Evolutionary conservation across 1,140 invertebrate genomes (phyloP).

Genomic region (Ostrea denselamellosa): DNA sequence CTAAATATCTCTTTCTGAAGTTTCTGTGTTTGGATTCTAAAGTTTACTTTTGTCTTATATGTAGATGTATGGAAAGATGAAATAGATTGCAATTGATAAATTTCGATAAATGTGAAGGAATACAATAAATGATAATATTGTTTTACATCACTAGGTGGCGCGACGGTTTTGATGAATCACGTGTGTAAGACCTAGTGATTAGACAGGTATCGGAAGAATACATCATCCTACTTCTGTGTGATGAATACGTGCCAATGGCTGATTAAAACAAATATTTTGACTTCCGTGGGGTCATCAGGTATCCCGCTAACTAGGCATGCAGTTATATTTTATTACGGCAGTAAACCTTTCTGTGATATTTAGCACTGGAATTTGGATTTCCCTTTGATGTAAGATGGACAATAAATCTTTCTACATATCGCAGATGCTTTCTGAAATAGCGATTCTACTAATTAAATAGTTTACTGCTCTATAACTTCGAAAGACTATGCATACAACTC

Average conservation of each 20-base stretch:
- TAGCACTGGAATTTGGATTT: not conserved
- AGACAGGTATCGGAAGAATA: not conserved
- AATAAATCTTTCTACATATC: not conserved
- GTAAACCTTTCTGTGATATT: not conserved
- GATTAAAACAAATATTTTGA: conserved; percentile 39
- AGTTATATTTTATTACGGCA: not conserved
- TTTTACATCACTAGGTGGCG: not conserved
- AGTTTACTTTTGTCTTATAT: too few species aligned
- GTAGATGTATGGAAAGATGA: too few species aligned
- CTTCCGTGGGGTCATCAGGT: not conserved
- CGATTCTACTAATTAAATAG: not conserved
- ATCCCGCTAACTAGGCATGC: not conserved
- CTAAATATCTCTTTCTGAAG: too few species aligned
- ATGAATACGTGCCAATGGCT: conserved; percentile 1
- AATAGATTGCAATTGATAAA: not conserved
- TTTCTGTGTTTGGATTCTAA: too few species aligned
- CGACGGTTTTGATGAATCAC: not conserved
- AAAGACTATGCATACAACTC: not conserved
- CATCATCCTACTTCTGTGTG: conserved; percentile 1
- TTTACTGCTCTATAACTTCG: not conserved
- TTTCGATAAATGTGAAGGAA: not conserved
- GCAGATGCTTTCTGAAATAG: not conserved
- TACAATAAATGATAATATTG: not conserved
- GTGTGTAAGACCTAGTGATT: not conserved
- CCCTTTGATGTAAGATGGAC: not conserved